These are phyloP conservation scores for Strix uralensis DNA, from an alignment of 2,113 vertebrate species.

Conservation along the genomic window DNA sequence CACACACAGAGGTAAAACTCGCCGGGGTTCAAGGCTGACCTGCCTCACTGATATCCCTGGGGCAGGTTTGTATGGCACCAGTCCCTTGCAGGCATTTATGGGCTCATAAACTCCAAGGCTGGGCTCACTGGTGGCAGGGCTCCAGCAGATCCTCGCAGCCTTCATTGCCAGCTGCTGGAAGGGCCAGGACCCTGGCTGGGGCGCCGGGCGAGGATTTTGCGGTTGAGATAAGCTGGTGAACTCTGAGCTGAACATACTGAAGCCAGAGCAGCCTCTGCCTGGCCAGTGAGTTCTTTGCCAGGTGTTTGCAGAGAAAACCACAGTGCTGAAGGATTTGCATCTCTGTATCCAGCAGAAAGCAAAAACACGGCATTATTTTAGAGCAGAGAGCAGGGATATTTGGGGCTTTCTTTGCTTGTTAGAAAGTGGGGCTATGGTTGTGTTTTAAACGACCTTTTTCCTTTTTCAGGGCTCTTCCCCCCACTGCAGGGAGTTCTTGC, in stretches of 20 bases:
- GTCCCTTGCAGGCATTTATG: neutral
- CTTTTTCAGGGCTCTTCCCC: neutral
- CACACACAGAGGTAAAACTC: neutral
- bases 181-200: neutral
- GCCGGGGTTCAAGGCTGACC: neutral
- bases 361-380: fast-evolving
- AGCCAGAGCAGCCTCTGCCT: neutral
- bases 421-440: neutral
- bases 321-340: neutral
- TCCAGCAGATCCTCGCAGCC: neutral
- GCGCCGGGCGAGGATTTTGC: neutral
- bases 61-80: neutral
- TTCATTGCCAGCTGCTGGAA: neutral
- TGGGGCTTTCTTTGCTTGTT: neutral
- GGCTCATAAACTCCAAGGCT: neutral
- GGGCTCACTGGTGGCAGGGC: neutral
- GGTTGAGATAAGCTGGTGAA: neutral
- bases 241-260: neutral
- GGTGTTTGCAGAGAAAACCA: neutral
- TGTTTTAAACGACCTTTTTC: neutral
- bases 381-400: neutral
- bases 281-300: neutral
- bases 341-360: neutral
- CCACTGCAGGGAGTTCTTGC: neutral
- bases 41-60: neutral